phyloP scores from a whole-genome alignment of 2,888 invertebrate genomes.

The Acanthoscelides obtectus region DNA sequence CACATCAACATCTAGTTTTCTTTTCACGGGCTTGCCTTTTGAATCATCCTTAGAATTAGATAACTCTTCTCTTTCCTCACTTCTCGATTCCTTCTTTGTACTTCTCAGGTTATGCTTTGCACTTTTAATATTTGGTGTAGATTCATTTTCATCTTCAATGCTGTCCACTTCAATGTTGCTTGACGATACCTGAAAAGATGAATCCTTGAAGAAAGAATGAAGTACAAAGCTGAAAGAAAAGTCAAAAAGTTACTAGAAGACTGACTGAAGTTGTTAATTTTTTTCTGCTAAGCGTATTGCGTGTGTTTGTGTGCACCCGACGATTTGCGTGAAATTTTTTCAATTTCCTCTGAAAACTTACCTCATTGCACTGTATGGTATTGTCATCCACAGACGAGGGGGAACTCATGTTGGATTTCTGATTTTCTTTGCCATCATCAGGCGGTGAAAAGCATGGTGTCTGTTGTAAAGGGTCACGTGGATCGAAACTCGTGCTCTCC shows the following conservation, averaged over 20 bases:
- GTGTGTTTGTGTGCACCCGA: too few species aligned
- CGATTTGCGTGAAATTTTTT: too few species aligned
- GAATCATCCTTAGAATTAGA: conserved; percentile 6
- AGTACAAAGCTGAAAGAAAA: too few species aligned
- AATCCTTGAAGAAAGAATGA: background rate
- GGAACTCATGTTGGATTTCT: conserved; percentile 10
- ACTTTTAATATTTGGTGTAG: background rate
- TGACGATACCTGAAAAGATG: conserved; percentile 45
- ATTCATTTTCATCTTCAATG: conserved; percentile 15
- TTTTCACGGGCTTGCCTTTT: conserved; percentile 11
- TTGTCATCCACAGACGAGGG: conserved; percentile 34
- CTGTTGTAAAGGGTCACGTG: conserved; percentile 17
- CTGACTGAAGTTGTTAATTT: too few species aligned
- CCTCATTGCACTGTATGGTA: conserved; percentile 63
- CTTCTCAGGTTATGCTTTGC: conserved; percentile 19
- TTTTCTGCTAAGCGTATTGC: too few species aligned
- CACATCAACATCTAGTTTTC: conserved; percentile 14
- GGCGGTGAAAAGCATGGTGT: background rate
- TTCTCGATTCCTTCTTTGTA: conserved; percentile 16
- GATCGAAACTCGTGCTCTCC: conserved; percentile 40
- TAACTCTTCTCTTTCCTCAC: conserved; percentile 5
- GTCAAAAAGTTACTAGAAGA: background rate
- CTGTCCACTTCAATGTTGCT: conserved; percentile 51
- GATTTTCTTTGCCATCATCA: conserved; percentile 29
- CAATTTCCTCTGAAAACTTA: too few species aligned